These are phyloP conservation scores for Penelope pileata DNA, from an alignment of 2,113 vertebrate species.

Conservation along the genomic window DNA sequence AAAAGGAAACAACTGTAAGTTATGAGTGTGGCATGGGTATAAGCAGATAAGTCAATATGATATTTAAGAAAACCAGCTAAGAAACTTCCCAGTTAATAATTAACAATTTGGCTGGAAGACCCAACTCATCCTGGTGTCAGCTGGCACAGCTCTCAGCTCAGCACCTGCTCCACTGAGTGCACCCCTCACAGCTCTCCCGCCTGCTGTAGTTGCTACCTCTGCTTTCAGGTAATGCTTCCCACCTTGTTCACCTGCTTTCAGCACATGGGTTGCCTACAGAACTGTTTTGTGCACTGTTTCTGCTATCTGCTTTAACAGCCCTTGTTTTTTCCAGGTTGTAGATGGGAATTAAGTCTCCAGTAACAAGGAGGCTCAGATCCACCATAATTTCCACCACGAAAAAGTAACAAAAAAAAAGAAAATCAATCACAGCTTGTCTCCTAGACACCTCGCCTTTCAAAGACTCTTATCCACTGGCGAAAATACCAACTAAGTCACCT, in stretches of 20 bases:
- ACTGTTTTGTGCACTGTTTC: neutral
- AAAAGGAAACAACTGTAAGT: neutral
- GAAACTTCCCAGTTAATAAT: neutral
- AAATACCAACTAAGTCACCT: neutral
- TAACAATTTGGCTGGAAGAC: neutral
- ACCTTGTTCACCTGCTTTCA: neutral
- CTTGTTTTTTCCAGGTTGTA: neutral
- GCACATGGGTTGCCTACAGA: rapidly evolving
- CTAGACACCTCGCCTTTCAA: neutral
- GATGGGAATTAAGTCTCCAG: neutral
- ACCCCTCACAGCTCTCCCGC: neutral
- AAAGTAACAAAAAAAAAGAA: neutral
- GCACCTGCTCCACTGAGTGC: rapidly evolving
- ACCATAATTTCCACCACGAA: neutral
- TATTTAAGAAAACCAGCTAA: neutral
- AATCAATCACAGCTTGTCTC: neutral
- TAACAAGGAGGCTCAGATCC: neutral
- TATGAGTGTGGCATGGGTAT: neutral
- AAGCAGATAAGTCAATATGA: neutral
- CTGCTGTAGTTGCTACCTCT: neutral
- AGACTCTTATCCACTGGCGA: neutral
- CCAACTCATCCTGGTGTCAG: neutral
- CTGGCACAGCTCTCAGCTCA: neutral
- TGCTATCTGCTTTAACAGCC: neutral
- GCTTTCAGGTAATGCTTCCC: neutral